Evolutionary conservation across 1,140 invertebrate species (phyloP).

Genomic region (Diploscapter pachys): DNA sequence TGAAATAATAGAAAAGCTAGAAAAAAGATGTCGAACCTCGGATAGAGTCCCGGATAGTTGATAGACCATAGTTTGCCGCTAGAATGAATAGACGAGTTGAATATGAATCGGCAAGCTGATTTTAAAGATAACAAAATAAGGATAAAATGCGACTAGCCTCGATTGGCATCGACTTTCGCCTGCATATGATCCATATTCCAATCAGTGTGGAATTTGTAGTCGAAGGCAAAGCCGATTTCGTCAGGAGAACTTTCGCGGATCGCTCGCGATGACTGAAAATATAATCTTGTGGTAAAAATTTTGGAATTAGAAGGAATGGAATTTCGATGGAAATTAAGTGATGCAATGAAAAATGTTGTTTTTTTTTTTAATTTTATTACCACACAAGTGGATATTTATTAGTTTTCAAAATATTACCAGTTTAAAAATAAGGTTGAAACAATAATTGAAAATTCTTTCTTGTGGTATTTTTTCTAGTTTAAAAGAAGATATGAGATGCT

Average conservation of each 20-base stretch:
- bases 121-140: neutral
- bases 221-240: conserved; percentile 43
- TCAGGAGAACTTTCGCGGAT: conserved; percentile 16
- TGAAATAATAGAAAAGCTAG: too few relatives aligned
- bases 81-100: conserved; percentile 69
- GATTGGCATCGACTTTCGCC: conserved; percentile 37
- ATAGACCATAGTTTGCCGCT: conserved; percentile 83
- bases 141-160: conserved; percentile 24
- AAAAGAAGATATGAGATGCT: too few relatives aligned
- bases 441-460: too few relatives aligned
- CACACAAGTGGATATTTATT: too few relatives aligned
- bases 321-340: conserved; percentile 1
- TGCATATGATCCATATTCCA: conserved; percentile 46
- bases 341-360: too few relatives aligned
- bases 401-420: too few relatives aligned
- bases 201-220: conserved; percentile 53
- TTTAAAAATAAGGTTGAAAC: too few relatives aligned
- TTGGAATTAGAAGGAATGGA: conserved; percentile 1
- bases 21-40: conserved; percentile 61
- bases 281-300: neutral
- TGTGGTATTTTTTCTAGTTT: too few relatives aligned
- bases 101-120: conserved; percentile 63
- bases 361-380: too few relatives aligned
- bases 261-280: conserved; percentile 22
- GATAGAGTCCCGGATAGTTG: conserved; percentile 87